These are phyloP conservation scores for Stigmatopora nigra DNA, from an alignment of 2,113 vertebrate genomes.

Conservation along the genomic window DNA sequence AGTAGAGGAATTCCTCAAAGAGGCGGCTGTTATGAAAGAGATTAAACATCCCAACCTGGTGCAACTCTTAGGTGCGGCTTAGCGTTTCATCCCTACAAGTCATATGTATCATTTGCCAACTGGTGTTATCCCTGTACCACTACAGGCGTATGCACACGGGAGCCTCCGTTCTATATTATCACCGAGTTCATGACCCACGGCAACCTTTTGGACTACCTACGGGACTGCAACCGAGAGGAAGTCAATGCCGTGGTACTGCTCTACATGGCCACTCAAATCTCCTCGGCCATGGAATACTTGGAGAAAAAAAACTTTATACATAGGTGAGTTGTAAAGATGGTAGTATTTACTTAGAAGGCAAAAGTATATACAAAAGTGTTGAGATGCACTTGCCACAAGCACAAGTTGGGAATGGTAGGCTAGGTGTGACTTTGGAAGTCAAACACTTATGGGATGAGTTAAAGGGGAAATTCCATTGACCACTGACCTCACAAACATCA, in stretches of 20 bases:
- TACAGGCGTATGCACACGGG: constrained; percentile 93
- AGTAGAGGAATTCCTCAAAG: constrained; percentile 97
- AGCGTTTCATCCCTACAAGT: background rate
- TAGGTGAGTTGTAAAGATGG: constrained; percentile 65
- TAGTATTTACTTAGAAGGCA: background rate
- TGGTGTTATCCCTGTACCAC: background rate
- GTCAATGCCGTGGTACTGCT: constrained; percentile 95
- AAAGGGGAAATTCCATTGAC: constrained; percentile 2
- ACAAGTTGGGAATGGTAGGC: background rate
- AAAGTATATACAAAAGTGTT: background rate
- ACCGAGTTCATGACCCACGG: constrained; percentile 99
- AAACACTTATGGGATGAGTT: background rate
- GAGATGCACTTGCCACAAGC: background rate
- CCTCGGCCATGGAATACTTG: constrained; percentile 97
- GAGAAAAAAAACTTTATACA: constrained; percentile 99
- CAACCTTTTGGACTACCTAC: constrained; percentile 91
- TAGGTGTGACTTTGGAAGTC: background rate
- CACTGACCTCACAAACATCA: background rate
- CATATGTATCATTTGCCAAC: background rate
- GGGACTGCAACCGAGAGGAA: constrained; percentile 93
- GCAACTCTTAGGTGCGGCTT: constrained; percentile 84
- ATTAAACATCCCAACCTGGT: constrained; percentile 98
- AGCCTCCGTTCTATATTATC: constrained; percentile 97
- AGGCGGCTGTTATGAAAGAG: constrained; percentile 97
- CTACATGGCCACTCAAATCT: constrained; percentile 99